Base-by-base conservation (phyloP, 2,113 vertebrate species). In the Pterophyllum scalare region DNA sequence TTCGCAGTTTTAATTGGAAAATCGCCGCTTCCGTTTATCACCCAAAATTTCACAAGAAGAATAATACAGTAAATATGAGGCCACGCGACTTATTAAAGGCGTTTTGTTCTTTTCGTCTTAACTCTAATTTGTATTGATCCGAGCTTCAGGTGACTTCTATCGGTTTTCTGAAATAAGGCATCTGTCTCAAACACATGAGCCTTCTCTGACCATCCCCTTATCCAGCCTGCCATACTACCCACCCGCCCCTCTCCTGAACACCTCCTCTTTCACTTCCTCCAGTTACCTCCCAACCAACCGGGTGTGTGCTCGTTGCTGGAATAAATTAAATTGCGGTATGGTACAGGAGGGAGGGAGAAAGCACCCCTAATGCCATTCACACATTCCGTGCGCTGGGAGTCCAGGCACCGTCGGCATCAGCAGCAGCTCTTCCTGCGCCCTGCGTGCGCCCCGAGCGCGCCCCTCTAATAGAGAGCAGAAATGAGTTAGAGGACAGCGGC, bases 301-400 rank as follows among this genome's bases (percentile, higher is more conserved):
- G 89, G 91, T 93, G 91, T 85, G 86, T 67, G 87, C 84, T 93
- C 82, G 90, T 79, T 88, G 91, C 85, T 84, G 88, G 93, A 94
- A 95, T 95, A 95, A 94, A 95, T 93, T 90, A 93, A 87, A 91
- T 89, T 85, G 89, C 91, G 75, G 67, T 64, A 56, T 76, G 79
- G 88, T 70, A 56, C 64, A 64, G 87, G 43, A 87, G 88, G 77
- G 89, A 72, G 77, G 54, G 70, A 86, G 84, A 83, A 84, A 78
- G 89, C 57, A 65, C 67, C 46, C 72, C 49, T 46, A 77, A 85
- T 86, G 84, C 82, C 90, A 84, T 88, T 90, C 91, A 92, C 93
- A 83, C 92, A 59, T 46, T 83, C 91, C 80, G 86, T 81, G 86
- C 83, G 83, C 87, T 40, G 90, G 58, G 84, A 88, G 81, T 72